These are phyloP conservation scores for Scaptodrosophila lebanonensis DNA, from an alignment of 1,140 invertebrate genomes.

Conservation along the genomic window DNA sequence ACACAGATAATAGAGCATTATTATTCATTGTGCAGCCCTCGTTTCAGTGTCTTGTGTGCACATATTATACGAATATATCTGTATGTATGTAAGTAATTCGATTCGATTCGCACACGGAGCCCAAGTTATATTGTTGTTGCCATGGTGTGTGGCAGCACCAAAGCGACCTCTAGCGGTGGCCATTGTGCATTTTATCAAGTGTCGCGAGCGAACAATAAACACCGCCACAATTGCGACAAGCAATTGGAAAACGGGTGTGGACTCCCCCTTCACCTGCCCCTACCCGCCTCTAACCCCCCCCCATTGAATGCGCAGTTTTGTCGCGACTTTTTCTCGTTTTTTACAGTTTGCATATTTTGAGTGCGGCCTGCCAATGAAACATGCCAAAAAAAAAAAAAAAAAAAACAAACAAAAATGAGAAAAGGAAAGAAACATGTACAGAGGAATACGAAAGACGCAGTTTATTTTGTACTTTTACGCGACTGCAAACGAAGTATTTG, in stretches of 20 bases:
- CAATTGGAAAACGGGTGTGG: constrained; percentile 54
- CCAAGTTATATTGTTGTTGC: constrained; percentile 4
- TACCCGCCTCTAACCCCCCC: neutral
- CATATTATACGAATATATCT: too few species aligned
- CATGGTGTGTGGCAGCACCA: constrained; percentile 12
- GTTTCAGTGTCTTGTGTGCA: too few species aligned
- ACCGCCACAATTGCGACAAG: constrained; percentile 27
- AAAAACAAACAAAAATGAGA: too few species aligned
- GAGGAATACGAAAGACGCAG: too few species aligned
- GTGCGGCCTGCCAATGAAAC: constrained; percentile 62
- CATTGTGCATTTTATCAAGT: constrained; percentile 37
- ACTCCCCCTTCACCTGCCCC: constrained; percentile 8
- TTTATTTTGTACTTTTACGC: too few species aligned
- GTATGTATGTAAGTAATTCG: too few species aligned
- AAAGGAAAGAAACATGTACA: too few species aligned
- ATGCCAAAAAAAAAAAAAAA: constrained; percentile 55
- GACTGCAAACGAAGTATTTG: constrained; percentile 35
- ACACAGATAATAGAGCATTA: too few species aligned
- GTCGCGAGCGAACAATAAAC: constrained; percentile 41
- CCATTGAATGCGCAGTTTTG: constrained; percentile 54
- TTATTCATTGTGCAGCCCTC: too few species aligned
- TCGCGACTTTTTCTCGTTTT: constrained; percentile 16
- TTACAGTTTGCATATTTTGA: constrained; percentile 63
- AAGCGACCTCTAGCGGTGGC: constrained; percentile 33
- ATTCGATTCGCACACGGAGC: too few species aligned